phyloP scores from a whole-genome alignment of 35 echinoderm and acorn worm genomes.

The Apostichopus californicus region DNA sequence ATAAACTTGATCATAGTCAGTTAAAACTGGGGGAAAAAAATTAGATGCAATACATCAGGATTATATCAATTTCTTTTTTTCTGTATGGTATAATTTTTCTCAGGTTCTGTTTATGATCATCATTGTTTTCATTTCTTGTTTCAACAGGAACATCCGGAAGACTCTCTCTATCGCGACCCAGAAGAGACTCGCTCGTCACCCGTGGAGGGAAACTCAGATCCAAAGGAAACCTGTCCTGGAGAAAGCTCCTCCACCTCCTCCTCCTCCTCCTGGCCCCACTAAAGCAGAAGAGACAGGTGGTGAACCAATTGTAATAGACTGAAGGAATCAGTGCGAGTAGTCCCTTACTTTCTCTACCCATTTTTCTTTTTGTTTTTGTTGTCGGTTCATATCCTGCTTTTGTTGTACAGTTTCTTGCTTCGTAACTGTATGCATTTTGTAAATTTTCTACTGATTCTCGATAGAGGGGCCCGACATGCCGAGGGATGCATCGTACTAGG shows the following conservation, averaged over 20 bases:
- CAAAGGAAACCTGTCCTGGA: slow-evolving; percentile 33
- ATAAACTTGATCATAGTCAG: too few relatives aligned
- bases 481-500: not conserved
- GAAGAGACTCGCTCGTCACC: slow-evolving; percentile 83
- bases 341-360: not conserved
- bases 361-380: not conserved
- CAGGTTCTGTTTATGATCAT: too few relatives aligned
- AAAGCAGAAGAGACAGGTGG: not conserved
- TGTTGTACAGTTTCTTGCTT: not conserved
- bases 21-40: too few relatives aligned
- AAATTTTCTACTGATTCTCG: not conserved
- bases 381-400: not conserved
- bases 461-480: not conserved
- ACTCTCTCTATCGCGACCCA: slow-evolving; percentile 71
- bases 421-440: not conserved
- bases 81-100: too few relatives aligned
- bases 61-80: too few relatives aligned
- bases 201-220: slow-evolving; percentile 68
- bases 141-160: slow-evolving; percentile 78
- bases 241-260: not conserved
- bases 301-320: slow-evolving; percentile 78
- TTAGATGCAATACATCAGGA: too few relatives aligned
- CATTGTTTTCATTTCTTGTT: not conserved
- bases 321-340: not conserved
- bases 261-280: not conserved